phyloP scores from a whole-genome alignment of 2,888 invertebrate species.

The Monochamus alternatus region DNA sequence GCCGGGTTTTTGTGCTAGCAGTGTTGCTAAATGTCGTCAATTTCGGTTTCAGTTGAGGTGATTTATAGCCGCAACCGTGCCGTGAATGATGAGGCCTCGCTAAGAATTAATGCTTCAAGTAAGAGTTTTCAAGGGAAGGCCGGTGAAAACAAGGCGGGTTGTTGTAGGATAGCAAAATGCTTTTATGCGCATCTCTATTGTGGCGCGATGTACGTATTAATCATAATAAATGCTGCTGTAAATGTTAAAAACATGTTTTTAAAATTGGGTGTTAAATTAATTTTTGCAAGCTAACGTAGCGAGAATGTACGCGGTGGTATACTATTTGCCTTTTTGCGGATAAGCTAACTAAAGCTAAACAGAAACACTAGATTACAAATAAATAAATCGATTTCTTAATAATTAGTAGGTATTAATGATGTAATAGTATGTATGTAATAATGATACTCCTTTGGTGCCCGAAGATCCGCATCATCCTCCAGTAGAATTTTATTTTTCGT shows the following conservation, averaged over 20 bases:
- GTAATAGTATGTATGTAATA: no score
- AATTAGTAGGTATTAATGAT: no score
- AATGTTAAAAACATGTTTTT: constrained; percentile 21
- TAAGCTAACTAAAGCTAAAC: no score
- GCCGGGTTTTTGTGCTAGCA: background rate
- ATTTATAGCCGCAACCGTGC: constrained; percentile 26
- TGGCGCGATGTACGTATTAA: constrained; percentile 4
- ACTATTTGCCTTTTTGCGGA: no score
- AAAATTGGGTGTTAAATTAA: constrained; percentile 15
- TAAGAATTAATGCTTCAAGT: constrained; percentile 32
- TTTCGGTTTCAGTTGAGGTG: constrained; percentile 23
- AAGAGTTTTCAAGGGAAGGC: constrained; percentile 32
- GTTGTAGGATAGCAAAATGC: constrained; percentile 28
- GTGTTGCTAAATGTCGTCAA: constrained; percentile 33
- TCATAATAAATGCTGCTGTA: constrained; percentile 18
- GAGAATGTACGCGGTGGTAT: background rate
- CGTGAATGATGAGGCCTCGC: constrained; percentile 31
- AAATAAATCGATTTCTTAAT: no score
- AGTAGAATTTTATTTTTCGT: no score
- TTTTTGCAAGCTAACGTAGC: background rate
- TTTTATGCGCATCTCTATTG: constrained; percentile 22
- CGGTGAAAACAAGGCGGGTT: constrained; percentile 12
- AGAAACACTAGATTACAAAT: no score
- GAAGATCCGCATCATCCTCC: no score
- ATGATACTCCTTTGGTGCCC: no score